These are phyloP conservation scores for Sinocyclocheilus maitianheensis DNA, from an alignment of 2,113 vertebrate genomes.

Conservation along the genomic window DNA sequence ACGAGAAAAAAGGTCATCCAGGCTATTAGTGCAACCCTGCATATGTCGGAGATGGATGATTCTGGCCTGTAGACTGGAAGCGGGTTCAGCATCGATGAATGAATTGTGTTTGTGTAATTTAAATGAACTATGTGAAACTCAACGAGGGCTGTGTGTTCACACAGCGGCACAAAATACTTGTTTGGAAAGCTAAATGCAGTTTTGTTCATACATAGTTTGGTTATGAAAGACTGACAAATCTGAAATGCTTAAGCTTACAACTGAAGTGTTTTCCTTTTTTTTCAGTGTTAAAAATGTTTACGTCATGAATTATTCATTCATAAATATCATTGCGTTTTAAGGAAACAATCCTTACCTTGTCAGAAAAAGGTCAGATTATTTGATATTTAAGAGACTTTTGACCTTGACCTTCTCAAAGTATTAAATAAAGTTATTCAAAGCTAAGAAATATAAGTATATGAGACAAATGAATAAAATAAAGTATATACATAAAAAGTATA, in stretches of 20 bases:
- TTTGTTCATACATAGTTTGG: not conserved
- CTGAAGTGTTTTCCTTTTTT: not conserved
- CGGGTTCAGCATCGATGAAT: not conserved
- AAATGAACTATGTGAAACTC: not conserved
- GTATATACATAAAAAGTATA: too few species aligned
- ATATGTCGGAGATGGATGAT: constrained; percentile 27
- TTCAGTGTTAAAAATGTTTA: not conserved
- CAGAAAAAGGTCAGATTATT: too few species aligned
- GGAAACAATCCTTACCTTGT: not conserved
- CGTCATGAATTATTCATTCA: not conserved
- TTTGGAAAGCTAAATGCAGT: not conserved
- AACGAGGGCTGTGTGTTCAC: not conserved
- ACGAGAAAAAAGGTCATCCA: constrained; percentile 15
- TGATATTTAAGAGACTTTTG: too few species aligned
- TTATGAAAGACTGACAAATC: not conserved
- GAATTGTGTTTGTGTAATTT: not conserved
- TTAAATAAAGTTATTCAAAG: too few species aligned
- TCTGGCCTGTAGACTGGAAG: not conserved
- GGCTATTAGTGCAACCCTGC: not conserved
- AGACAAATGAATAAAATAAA: too few species aligned
- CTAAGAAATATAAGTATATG: too few species aligned
- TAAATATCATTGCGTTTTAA: not conserved
- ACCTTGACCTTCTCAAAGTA: too few species aligned
- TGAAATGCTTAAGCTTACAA: not conserved
- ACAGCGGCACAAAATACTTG: not conserved